These are phyloP conservation scores for Sciurus niger DNA, from an alignment of 2,113 vertebrate genomes.

Conservation along the genomic window DNA sequence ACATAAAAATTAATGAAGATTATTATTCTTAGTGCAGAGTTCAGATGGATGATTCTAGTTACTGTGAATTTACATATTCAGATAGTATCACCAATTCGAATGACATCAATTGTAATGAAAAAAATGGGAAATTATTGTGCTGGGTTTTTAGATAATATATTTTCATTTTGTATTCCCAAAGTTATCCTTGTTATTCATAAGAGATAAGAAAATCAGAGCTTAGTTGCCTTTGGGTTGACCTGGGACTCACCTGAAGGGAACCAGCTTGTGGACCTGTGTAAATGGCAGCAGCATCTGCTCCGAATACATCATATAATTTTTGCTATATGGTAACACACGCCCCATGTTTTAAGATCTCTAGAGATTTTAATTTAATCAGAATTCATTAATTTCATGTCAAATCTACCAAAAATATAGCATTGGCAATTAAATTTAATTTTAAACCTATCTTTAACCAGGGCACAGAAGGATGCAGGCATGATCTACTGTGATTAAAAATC, in stretches of 20 bases:
- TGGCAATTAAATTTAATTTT: background rate
- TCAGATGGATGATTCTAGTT: background rate
- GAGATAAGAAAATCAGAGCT: background rate
- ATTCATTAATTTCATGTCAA: background rate
- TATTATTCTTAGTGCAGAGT: background rate
- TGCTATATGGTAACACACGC: accelerated
- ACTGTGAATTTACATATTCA: background rate
- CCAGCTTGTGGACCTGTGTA: accelerated
- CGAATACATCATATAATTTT: background rate
- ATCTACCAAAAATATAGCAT: background rate
- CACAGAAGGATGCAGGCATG: background rate
- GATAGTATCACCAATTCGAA: background rate
- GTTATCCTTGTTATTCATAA: background rate
- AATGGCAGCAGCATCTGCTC: background rate
- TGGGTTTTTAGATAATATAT: background rate
- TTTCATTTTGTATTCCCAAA: background rate
- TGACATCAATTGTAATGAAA: background rate
- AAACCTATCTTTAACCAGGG: background rate
- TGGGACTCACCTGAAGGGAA: background rate
- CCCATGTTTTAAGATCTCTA: background rate
- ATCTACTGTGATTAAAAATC: background rate
- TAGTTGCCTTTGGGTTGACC: accelerated
- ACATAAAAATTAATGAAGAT: background rate
- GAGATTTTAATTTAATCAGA: background rate
- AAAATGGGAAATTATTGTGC: background rate